Evolutionary conservation across 1,140 invertebrate species (phyloP).

Genomic region (Micrasema minimum): DNA sequence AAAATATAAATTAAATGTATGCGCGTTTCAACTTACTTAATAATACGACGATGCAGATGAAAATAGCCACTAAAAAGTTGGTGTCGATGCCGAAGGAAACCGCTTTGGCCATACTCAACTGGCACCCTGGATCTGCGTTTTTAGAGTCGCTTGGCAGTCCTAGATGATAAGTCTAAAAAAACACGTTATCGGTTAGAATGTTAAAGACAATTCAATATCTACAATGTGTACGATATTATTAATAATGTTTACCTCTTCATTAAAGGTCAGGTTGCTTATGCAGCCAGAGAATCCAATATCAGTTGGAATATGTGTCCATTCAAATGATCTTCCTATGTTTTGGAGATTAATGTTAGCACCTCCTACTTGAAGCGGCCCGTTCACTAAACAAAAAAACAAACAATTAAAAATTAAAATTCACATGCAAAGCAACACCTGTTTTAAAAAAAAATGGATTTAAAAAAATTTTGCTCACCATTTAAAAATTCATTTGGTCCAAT

Average conservation of each 20-base stretch:
- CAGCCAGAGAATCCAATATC: constrained; percentile 82
- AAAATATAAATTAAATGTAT: too few relatives aligned
- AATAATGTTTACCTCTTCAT: constrained; percentile 71
- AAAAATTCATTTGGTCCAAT: constrained; percentile 79
- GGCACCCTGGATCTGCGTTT: constrained; percentile 77
- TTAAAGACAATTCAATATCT: too few relatives aligned
- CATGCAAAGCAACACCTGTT: too few relatives aligned
- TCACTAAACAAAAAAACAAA: constrained; percentile 67
- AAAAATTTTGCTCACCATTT: constrained; percentile 67
- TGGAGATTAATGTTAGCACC: constrained; percentile 76
- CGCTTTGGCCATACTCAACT: constrained; percentile 74
- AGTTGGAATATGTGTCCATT: constrained; percentile 75
- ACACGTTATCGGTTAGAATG: too few relatives aligned
- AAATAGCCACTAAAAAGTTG: constrained; percentile 85
- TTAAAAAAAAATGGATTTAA: too few relatives aligned
- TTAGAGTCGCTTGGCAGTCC: constrained; percentile 75
- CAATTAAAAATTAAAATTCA: constrained; percentile 6
- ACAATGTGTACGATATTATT: too few relatives aligned
- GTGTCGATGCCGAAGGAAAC: constrained; percentile 84
- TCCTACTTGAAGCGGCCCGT: constrained; percentile 88
- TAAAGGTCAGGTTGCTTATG: constrained; percentile 86
- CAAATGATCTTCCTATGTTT: constrained; percentile 68
- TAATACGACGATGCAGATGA: constrained; percentile 81
- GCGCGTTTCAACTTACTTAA: constrained; percentile 75
- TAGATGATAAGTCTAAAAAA: constrained; percentile 77